Evolutionary conservation across 2,888 invertebrate genomes (phyloP).

Genomic region (Esperia sulphurella): DNA sequence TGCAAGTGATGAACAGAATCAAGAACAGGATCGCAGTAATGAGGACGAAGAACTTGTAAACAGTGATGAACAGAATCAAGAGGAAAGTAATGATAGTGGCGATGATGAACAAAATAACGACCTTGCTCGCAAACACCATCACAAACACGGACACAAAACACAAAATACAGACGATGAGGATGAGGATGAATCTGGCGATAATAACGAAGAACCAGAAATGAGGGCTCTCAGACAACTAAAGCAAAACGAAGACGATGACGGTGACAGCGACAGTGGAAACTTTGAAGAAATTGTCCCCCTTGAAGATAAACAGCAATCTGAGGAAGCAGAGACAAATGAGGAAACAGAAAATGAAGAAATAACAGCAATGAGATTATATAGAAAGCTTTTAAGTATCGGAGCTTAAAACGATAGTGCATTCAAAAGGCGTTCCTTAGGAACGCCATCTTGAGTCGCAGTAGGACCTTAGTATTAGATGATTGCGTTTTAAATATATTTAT

Average conservation of each 20-base stretch:
- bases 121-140: neutral
- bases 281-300: slow-evolving; percentile 10
- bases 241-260: slow-evolving; percentile 1
- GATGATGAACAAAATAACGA: slow-evolving; percentile 1
- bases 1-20: slow-evolving; percentile 11
- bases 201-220: neutral
- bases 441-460: slow-evolving; percentile 40
- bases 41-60: neutral
- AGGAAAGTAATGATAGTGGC: slow-evolving; percentile 11
- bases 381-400: slow-evolving; percentile 37
- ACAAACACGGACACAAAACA: slow-evolving; percentile 6
- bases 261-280: slow-evolving; percentile 11
- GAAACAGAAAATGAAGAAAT: neutral
- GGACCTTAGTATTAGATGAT: slow-evolving; percentile 11
- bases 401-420: slow-evolving; percentile 32
- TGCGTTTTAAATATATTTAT: slow-evolving; percentile 12
- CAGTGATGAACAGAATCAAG: slow-evolving; percentile 10
- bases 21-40: neutral
- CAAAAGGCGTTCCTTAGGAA: slow-evolving; percentile 43
- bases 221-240: neutral
- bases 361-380: slow-evolving; percentile 34
- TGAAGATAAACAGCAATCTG: slow-evolving; percentile 11
- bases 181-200: slow-evolving; percentile 1
- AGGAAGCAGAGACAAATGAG: slow-evolving; percentile 13
- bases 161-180: neutral